These are phyloP conservation scores for Periparus ater DNA, from an alignment of 2,797 vertebrate species.

Conservation along the genomic window DNA sequence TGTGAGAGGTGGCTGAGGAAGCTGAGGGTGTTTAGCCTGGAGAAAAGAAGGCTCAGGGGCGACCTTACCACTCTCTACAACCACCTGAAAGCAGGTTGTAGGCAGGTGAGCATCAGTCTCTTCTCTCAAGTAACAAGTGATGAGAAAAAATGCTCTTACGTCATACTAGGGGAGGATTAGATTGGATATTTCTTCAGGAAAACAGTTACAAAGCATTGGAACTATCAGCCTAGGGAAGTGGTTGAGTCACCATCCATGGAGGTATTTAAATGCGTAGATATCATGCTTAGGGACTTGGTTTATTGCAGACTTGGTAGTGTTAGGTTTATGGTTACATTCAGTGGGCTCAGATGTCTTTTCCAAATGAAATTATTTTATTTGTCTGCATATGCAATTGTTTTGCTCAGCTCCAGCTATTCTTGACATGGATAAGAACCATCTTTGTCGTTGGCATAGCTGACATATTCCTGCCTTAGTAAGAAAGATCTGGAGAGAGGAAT, in stretches of 20 bases:
- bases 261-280: background rate
- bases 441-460: background rate
- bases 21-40: background rate
- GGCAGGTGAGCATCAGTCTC: rapidly evolving
- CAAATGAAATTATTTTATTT: background rate
- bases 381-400: background rate
- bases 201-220: background rate
- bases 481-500: background rate
- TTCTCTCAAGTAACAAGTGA: background rate
- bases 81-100: background rate
- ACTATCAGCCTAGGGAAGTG: background rate
- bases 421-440: background rate
- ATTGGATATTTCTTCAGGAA: background rate
- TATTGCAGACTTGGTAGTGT: background rate
- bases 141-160: background rate
- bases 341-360: background rate
- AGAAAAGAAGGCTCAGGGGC: background rate
- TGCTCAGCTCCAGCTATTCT: background rate
- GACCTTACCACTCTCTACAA: rapidly evolving
- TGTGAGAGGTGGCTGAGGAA: background rate
- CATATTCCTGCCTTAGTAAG: background rate
- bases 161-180: background rate
- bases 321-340: background rate
- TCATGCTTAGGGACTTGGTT: background rate
- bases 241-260: background rate